These are phyloP conservation scores for Copidosoma aretas DNA, from an alignment of 2,888 invertebrate genomes.

Conservation along the genomic window DNA sequence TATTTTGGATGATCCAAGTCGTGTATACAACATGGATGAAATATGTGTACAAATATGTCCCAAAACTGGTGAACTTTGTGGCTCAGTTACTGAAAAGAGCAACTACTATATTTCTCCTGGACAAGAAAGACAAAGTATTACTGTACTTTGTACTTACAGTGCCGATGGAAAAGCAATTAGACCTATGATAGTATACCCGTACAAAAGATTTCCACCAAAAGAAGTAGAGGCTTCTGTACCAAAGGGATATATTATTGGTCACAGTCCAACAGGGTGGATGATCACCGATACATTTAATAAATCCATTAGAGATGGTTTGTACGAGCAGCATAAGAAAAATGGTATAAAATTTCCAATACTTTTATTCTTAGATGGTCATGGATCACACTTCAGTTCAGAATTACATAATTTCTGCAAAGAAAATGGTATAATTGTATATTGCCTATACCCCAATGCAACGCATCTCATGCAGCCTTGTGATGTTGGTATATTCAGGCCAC, in stretches of 20 bases:
- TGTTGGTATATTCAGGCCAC: no score
- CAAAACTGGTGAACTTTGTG: conserved; percentile 34
- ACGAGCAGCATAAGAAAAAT: background rate
- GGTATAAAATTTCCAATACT: conserved; percentile 5
- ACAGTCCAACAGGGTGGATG: conserved; percentile 41
- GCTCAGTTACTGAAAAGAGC: no score
- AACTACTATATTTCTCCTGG: conserved; percentile 35
- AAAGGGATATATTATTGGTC: conserved; percentile 33
- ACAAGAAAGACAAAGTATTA: conserved; percentile 33
- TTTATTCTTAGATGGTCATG: conserved; percentile 11
- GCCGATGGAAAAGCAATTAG: conserved; percentile 8
- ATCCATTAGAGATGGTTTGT: conserved; percentile 8
- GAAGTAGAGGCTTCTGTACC: conserved; percentile 34
- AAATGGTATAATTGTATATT: no score
- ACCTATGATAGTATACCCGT: conserved; percentile 39
- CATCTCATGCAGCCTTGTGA: no score
- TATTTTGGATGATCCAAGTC: conserved; percentile 32
- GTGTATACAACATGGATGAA: conserved; percentile 41
- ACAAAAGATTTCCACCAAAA: conserved; percentile 32
- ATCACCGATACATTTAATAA: conserved; percentile 8
- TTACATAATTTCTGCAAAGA: conserved; percentile 17
- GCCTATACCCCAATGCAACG: no score
- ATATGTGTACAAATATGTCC: conserved; percentile 35
- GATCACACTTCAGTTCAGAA: conserved; percentile 11
- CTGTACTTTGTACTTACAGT: conserved; percentile 19